Conservation (phyloP, 2,113 vertebrate genomes). For the Ochotona princeps region DNA sequence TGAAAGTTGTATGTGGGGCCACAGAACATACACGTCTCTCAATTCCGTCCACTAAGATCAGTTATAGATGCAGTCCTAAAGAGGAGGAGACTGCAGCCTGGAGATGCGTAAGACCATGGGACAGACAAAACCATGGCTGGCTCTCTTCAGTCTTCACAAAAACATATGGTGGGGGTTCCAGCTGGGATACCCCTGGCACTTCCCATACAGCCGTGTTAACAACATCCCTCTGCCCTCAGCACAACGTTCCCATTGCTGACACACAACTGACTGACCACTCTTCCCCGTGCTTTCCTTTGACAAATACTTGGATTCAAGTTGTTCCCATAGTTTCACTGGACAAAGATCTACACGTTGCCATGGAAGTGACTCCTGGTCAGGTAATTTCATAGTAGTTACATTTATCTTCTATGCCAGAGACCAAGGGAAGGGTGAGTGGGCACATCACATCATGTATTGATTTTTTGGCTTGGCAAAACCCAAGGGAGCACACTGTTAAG, state of each 20-base stretch:
- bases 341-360: not conserved
- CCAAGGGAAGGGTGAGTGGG: not conserved
- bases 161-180: not conserved
- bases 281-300: not conserved
- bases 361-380: slow-evolving; percentile 19
- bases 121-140: not conserved
- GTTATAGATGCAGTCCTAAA: not conserved
- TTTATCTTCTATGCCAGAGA: slow-evolving; percentile 22
- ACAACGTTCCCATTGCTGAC: not conserved
- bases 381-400: slow-evolving; percentile 10
- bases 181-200: not conserved
- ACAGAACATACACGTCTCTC: not conserved
- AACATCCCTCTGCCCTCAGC: not conserved
- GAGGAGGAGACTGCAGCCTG: not conserved
- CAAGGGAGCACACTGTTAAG: not conserved
- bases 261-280: not conserved
- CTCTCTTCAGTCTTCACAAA: not conserved
- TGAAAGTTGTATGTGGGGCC: not conserved
- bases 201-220: not conserved
- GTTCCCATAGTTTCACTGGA: slow-evolving; percentile 16
- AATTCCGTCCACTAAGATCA: not conserved
- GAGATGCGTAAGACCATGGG: not conserved
- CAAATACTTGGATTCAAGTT: not conserved
- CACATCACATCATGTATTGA: not conserved
- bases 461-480: slow-evolving; percentile 10